Base-by-base conservation (phyloP, 2,113 vertebrate genomes). In the Tonatia bakeri region DNA sequence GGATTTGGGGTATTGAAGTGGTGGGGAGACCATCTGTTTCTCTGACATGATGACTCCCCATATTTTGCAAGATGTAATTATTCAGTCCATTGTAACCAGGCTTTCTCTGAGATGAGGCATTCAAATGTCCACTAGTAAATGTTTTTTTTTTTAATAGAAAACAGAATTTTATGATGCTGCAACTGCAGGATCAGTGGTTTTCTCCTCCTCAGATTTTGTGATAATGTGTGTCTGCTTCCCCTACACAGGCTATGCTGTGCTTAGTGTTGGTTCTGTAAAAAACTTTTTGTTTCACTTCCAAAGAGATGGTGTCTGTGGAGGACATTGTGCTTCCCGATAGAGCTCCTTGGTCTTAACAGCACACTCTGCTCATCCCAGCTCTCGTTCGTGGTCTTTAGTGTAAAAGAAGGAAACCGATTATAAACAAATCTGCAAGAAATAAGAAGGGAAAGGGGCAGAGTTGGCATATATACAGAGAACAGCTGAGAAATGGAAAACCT, bases 171-270 rank as follows among this genome's bases (percentile, higher is more conserved):
- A 97, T 98, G 98, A 98, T 95, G 96, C 97, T 95, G 91, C 96
- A 98, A 98, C 94, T 97, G 96, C 94, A 97, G 98, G 95, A 98
- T 98, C 96, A 97, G 97, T 98, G 96, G 96, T 97, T 98, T 98
- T 97, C 97, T 40, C 93, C 81, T 97, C 94, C 95, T 98, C 97
- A 94, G 91, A 81, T 97, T 92, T 90, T 80, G 90, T 86, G 88
- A 7, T 97, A 97, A 98, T 97, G 92, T 96, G 94, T 85, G 36
- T 86, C 65, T 97, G 12, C 76, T 96, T 98, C 91, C 87, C 92
- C 54, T 84, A 88, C 93, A 50, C 93, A 96, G 89, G 28, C 89
- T 96, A n/a, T 96, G 89, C 93, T 96, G 82, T 93, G 92, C 94
- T 97, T 97, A 95, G 89, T 96, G 92, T 97, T 97, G 97, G 98